A percentile compares a stretch with the other conserved stretches of the same genome.
These are phyloP conservation scores for Chlorodrepanis virens DNA, from an alignment of 2,113 vertebrate species.

Conservation along the genomic window DNA sequence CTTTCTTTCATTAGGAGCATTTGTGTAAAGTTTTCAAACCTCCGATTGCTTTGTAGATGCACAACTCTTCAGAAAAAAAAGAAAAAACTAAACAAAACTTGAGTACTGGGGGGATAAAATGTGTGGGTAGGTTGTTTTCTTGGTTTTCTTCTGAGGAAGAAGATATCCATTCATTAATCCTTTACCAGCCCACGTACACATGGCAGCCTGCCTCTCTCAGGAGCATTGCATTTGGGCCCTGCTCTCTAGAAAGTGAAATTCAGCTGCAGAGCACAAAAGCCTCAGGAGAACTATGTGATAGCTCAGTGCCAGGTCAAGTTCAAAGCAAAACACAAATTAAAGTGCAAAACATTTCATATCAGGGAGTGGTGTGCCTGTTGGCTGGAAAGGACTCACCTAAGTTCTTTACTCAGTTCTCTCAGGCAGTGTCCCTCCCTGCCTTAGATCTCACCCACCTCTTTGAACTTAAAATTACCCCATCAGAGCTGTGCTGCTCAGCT, in stretches of 20 bases:
- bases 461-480: background rate
- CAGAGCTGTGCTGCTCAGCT: background rate
- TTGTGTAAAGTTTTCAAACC: background rate
- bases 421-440: background rate
- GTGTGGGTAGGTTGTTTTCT: background rate
- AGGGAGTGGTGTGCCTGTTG: conserved; percentile 15
- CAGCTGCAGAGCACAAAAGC: background rate
- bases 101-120: background rate
- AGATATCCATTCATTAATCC: background rate
- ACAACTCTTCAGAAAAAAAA: background rate
- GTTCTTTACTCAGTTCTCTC: background rate
- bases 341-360: background rate
- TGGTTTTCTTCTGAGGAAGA: background rate
- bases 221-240: background rate
- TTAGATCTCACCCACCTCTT: background rate
- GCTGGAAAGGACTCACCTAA: background rate
- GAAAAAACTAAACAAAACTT: background rate
- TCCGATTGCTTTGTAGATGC: background rate
- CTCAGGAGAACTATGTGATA: background rate
- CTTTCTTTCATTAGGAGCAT: background rate
- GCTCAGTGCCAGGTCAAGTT: background rate
- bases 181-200: background rate
- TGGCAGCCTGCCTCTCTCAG: background rate
- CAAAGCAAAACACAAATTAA: conserved; percentile 26
- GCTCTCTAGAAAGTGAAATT: background rate